Conservation (phyloP, 2,888 invertebrate species). For the Drosophila percnosoma region DNA sequence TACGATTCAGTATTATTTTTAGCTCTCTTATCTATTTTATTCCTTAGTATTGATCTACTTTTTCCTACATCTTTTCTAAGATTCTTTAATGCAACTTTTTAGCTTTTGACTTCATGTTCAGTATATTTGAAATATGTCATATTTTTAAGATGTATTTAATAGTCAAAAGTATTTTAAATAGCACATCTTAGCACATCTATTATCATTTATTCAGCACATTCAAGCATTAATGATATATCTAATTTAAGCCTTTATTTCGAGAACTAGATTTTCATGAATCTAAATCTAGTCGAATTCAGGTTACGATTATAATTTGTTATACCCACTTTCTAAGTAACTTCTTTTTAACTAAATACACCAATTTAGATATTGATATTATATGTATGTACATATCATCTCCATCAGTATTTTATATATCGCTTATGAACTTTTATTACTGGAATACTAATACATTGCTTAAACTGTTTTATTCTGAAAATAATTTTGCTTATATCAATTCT, state of each 20-base stretch:
- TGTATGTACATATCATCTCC: rapidly evolving
- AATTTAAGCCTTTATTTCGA: not conserved
- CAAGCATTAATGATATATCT: not conserved
- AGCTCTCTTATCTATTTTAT: not conserved
- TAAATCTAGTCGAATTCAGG: not conserved
- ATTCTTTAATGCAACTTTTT: not conserved
- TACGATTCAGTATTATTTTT: not conserved
- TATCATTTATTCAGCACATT: not conserved
- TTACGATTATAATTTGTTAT: not conserved
- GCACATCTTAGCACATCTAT: no score
- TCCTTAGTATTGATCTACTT: not conserved
- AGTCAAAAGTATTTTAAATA: not conserved
- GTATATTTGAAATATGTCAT: not conserved
- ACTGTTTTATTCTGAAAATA: not conserved
- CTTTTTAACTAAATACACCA: not conserved
- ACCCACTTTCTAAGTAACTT: not conserved
- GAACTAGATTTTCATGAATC: not conserved
- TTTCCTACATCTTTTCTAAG: not conserved
- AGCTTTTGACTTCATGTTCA: not conserved
- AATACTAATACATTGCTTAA: not conserved
- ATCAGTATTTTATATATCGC: not conserved
- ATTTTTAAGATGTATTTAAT: not conserved
- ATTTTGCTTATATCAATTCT: not conserved
- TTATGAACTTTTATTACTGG: not conserved
- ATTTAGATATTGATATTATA: not conserved